These are phyloP conservation scores for Clarias magur DNA, from an alignment of 2,113 vertebrate species.

Conservation along the genomic window DNA sequence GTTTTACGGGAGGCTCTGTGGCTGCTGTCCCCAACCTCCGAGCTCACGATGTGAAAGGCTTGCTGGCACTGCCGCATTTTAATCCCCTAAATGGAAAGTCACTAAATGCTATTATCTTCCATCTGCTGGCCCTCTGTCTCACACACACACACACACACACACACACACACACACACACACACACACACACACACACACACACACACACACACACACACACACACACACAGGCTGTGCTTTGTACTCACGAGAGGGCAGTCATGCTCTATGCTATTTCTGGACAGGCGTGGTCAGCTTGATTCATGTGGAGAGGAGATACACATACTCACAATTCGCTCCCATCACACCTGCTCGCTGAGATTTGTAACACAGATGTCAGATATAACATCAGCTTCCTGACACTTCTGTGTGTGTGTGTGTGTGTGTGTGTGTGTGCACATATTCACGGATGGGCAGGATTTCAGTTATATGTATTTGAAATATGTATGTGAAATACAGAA, in stretches of 20 bases:
- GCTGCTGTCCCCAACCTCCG: conserved; percentile 41
- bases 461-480: neutral
- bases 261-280: conserved; percentile 14
- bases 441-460: neutral
- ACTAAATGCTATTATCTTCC: conserved; percentile 63
- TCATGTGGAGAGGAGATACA: neutral
- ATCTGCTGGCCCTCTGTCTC: conserved; percentile 56
- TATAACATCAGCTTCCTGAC: neutral
- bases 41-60: conserved; percentile 57
- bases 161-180: conserved; percentile 18
- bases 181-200: neutral
- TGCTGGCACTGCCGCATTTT: conserved; percentile 53
- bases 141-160: conserved; percentile 10
- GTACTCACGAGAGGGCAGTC: conserved; percentile 41
- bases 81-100: conserved; percentile 66
- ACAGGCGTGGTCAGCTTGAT: neutral
- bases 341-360: neutral
- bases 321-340: neutral
- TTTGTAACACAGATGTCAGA: neutral
- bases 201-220: conserved; percentile 18
- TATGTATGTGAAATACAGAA: neutral
- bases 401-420: neutral
- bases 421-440: neutral
- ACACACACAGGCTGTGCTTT: neutral
- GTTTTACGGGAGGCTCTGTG: conserved; percentile 16